Evolutionary conservation across 2,797 vertebrate genomes (phyloP), one percentile per base, ranked within the genome.

Genomic region (Stomatorhinus walkeri): DNA sequence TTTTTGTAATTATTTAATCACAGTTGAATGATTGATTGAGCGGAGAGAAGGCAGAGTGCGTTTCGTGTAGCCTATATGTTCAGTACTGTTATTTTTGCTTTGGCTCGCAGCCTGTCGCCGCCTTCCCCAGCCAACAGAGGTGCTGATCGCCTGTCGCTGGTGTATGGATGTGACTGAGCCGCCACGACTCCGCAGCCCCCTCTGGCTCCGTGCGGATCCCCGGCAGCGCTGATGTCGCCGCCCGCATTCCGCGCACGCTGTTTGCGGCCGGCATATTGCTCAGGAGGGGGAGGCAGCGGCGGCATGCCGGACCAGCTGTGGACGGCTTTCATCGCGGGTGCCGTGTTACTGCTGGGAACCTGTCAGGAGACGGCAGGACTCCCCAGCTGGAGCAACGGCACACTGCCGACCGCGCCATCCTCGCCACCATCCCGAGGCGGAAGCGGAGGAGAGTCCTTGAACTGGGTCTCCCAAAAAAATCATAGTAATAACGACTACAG

Each of bases 321-420:
- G 54, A 91, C 92, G 36, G 90, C 93, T 14, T 89, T 94, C 91
- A 90, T 94, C 91, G 94, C 91, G 90, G 88, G 94, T 4, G 94
- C 90, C 89, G 93, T 92, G 6, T 91, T 95, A 64, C 89, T 96
- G 88, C 92, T 96, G 87, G 93, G 93, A 91, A 85, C 91, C n/a
- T 91, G 93, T 54, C 90, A 91, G 48, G 91, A 91, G 89, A 89
- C 92, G 84, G 91, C 92, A 64, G 91, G 84, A 28, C n/a, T 87
- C 24, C 91, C 91, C 81, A 87, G 89, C 89, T 83, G 84, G 87
- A 68, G 89, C 89, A 76, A 91, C 88, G 90, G 91, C 43, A 72
- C 91, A 79, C 90, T 89, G 87, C 72, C 88, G 22, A 14, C 90
- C 40, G 40, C 90, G 87, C 22, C 89, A 56, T 64, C 88, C 68